Conservation (phyloP, 2,888 invertebrate genomes). For the Cerastoderma edule region DNA sequence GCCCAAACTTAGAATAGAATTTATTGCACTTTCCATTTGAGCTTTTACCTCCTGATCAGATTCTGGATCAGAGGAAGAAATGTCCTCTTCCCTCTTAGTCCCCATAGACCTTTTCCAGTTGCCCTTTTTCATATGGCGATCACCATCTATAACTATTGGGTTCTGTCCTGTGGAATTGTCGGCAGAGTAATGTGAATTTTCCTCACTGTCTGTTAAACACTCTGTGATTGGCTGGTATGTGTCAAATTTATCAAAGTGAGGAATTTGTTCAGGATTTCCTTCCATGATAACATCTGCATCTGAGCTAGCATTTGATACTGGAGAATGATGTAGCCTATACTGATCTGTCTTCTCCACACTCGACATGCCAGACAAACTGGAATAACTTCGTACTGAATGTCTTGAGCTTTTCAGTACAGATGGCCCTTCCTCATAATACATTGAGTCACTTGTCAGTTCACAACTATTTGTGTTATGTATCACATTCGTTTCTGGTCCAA, state of each 20-base stretch:
- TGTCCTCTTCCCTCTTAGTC: conserved; percentile 10
- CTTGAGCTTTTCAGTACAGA: conserved; percentile 9
- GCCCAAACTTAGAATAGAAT: conserved; percentile 88
- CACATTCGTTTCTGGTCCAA: not conserved
- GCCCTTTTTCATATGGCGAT: not conserved
- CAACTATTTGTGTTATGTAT: conserved; percentile 26
- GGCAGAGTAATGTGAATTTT: conserved; percentile 58
- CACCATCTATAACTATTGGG: conserved; percentile 38
- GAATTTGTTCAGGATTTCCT: conserved; percentile 17
- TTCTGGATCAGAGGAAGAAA: conserved; percentile 51
- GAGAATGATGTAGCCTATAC: conserved; percentile 40
- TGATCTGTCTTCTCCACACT: not conserved
- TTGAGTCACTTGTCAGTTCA: conserved; percentile 48
- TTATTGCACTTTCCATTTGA: conserved; percentile 91
- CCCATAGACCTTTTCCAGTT: not conserved
- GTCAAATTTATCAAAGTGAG: conserved; percentile 32
- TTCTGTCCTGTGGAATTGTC: conserved; percentile 46
- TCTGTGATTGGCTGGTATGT: conserved; percentile 64
- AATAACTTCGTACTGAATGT: conserved; percentile 6
- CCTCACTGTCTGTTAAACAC: conserved; percentile 60
- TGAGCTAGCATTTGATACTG: conserved; percentile 40
- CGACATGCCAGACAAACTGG: conserved; percentile 18
- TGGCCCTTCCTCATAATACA: conserved; percentile 31
- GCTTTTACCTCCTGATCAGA: conserved; percentile 64
- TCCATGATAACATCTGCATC: conserved; percentile 20